Evolutionary conservation across 2,888 invertebrate genomes (phyloP).

Genomic region (Drosophila paucipuncta): DNA sequence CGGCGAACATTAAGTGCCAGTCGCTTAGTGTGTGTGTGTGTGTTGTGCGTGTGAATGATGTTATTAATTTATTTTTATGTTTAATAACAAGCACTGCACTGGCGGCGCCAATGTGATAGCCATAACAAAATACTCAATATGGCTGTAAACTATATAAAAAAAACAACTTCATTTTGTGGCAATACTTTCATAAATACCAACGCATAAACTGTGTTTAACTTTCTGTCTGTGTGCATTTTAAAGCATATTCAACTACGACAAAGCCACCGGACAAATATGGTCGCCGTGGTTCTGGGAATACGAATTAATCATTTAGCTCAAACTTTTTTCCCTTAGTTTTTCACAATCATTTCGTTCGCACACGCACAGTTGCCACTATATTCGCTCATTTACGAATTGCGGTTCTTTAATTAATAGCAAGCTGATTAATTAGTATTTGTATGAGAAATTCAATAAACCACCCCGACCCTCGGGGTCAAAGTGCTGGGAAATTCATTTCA

Average conservation of each 20-base stretch:
- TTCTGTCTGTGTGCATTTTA: conserved; percentile 9
- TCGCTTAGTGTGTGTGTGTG: conserved; percentile 39
- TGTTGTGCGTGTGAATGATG: conserved; percentile 8
- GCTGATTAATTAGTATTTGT: conserved; percentile 74
- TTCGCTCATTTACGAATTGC: conserved; percentile 48
- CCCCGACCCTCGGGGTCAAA: conserved; percentile 5
- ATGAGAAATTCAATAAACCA: conserved; percentile 38
- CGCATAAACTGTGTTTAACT: neutral
- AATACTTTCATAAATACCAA: conserved; percentile 4
- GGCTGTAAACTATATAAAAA: conserved; percentile 47
- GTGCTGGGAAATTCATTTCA: conserved; percentile 40
- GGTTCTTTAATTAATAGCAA: conserved; percentile 74
- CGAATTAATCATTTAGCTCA: conserved; percentile 22
- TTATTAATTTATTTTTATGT: conserved; percentile 78
- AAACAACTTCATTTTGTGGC: conserved; percentile 22
- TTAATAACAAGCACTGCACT: conserved; percentile 63
- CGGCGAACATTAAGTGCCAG: conserved; percentile 58
- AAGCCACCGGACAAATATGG: conserved; percentile 4
- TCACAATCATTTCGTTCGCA: neutral
- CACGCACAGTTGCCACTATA: conserved; percentile 7
- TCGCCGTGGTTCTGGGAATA: conserved; percentile 11
- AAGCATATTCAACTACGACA: conserved; percentile 12
- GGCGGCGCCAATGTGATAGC: conserved; percentile 58
- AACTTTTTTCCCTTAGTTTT: conserved; percentile 18
- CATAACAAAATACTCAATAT: conserved; percentile 50